Percentiles rank a stretch among this genome's conserved stretches.
These are phyloP conservation scores for Amphipyra tragopoginis DNA, from an alignment of 2,888 invertebrate species.

Conservation along the genomic window DNA sequence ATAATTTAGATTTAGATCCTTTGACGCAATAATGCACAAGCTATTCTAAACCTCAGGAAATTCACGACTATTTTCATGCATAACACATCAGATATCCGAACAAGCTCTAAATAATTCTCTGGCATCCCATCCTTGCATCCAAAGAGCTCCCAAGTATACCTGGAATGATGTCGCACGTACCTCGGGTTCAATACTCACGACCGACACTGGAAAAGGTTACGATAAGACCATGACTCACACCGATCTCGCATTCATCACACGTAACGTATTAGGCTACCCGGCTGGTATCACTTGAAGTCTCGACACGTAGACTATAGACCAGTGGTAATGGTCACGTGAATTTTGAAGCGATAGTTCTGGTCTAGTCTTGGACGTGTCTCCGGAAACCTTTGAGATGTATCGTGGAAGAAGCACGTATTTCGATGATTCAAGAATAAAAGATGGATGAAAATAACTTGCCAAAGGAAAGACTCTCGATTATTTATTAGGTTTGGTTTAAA, in stretches of 20 bases:
- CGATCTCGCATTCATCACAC: constrained; percentile 40
- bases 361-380: constrained; percentile 12
- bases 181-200: constrained; percentile 26
- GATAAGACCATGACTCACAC: constrained; percentile 15
- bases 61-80: background rate
- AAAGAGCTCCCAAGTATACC: constrained; percentile 16
- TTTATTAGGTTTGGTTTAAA: background rate
- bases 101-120: constrained; percentile 38
- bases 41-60: background rate
- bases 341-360: constrained; percentile 23
- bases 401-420: constrained; percentile 5
- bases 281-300: constrained; percentile 16
- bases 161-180: constrained; percentile 27
- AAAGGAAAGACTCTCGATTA: constrained; percentile 6
- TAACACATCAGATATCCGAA: constrained; percentile 1
- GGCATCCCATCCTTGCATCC: constrained; percentile 22
- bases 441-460: constrained; percentile 5
- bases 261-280: constrained; percentile 50
- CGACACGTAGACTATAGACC: constrained; percentile 23
- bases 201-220: constrained; percentile 17
- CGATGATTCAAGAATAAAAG: constrained; percentile 17
- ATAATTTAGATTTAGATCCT: too few relatives aligned
- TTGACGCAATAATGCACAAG: too few relatives aligned
- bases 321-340: constrained; percentile 42
- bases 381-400: constrained; percentile 14